These are phyloP conservation scores for Yoshiicerus persimilis DNA, from an alignment of 1,140 invertebrate species.

Conservation along the genomic window DNA sequence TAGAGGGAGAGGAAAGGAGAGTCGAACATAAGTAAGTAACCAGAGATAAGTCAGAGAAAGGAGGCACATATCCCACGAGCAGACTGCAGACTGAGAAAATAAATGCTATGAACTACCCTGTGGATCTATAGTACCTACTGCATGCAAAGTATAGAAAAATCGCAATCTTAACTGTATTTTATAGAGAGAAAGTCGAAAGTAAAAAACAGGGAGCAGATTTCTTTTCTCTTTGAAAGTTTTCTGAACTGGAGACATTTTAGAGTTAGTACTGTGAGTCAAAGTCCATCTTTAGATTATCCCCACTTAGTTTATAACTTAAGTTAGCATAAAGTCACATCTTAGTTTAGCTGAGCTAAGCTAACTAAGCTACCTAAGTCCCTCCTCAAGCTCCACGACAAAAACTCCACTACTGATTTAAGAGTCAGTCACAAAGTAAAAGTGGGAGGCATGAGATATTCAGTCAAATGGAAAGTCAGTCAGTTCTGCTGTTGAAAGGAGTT, in stretches of 20 bases:
- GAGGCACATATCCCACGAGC: background rate
- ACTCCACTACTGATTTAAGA: constrained; percentile 5
- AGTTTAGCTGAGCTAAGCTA: constrained; percentile 10
- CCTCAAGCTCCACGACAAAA: background rate
- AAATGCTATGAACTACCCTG: background rate
- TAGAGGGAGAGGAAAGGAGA: background rate
- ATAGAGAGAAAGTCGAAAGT: background rate
- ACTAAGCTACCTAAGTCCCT: constrained; percentile 16
- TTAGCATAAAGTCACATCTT: constrained; percentile 22
- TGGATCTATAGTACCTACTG: background rate
- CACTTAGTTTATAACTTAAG: constrained; percentile 25
- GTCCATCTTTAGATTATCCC: constrained; percentile 21
- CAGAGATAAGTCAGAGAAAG: background rate
- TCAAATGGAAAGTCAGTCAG: background rate
- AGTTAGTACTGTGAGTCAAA: constrained; percentile 14
- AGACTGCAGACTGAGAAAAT: background rate
- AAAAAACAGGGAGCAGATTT: constrained; percentile 13
- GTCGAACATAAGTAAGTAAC: background rate
- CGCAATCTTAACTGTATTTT: background rate
- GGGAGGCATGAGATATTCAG: background rate
- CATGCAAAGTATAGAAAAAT: background rate
- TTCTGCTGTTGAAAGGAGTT: constrained; percentile 11
- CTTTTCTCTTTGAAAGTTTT: constrained; percentile 5
- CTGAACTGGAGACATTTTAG: constrained; percentile 3
- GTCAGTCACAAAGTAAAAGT: constrained; percentile 11